phyloP scores from a whole-genome alignment of 2,113 vertebrate species.

The Acanthochromis polyacanthus region DNA sequence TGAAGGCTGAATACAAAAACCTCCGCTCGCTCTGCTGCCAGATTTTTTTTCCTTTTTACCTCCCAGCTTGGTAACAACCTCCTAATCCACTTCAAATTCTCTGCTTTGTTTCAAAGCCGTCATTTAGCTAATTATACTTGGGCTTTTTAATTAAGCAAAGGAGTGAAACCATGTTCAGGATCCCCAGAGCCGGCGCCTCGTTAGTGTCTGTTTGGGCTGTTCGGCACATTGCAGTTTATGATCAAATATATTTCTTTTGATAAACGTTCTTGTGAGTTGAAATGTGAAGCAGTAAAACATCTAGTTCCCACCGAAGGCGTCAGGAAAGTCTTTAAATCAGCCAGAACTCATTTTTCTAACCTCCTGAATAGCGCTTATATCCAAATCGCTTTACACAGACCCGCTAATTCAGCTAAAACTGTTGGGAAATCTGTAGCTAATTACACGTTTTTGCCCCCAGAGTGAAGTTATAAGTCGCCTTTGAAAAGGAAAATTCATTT shows the following conservation, averaged over 20 bases:
- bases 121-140: conserved; percentile 30
- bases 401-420: too few relatives aligned
- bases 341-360: too few relatives aligned
- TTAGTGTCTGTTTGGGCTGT: not conserved
- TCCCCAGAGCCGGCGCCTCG: not conserved
- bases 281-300: not conserved
- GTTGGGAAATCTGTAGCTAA: too few relatives aligned
- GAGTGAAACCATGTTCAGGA: not conserved
- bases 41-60: not conserved
- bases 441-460: too few relatives aligned
- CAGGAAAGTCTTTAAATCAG: not conserved
- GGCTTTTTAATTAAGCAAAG: conserved; percentile 33
- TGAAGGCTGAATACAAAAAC: conserved; percentile 25
- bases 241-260: conserved; percentile 17
- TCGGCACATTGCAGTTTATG: not conserved
- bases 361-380: too few relatives aligned
- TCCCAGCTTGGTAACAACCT: conserved; percentile 7
- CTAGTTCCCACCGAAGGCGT: not conserved
- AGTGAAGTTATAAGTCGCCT: too few relatives aligned
- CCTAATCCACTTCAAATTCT: conserved; percentile 19
- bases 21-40: not conserved
- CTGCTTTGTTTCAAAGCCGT: conserved; percentile 37
- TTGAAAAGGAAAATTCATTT: too few relatives aligned
- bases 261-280: not conserved
- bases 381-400: too few relatives aligned